These are phyloP conservation scores for Drosophila watanabei DNA, from an alignment of 1,140 invertebrate genomes.

Conservation along the genomic window DNA sequence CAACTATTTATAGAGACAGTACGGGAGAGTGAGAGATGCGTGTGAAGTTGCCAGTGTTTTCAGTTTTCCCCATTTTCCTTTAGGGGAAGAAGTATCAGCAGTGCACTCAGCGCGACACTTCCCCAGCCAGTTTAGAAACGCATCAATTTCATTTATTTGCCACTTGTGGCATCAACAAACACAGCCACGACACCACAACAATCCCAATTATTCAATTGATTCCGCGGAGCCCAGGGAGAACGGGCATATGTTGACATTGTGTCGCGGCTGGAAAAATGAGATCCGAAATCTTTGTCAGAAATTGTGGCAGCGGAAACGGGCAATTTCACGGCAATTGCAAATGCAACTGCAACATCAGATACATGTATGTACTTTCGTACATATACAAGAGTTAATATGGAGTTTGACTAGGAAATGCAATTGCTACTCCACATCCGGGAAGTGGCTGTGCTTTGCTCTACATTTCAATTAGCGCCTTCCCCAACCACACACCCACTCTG, in stretches of 20 bases:
- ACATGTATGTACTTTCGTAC: slow-evolving; percentile 8
- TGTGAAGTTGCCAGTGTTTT: slow-evolving; percentile 59
- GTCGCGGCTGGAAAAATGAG: slow-evolving; percentile 13
- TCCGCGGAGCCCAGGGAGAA: slow-evolving; percentile 39
- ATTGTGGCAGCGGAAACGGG: slow-evolving; percentile 57
- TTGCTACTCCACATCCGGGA: slow-evolving; percentile 57
- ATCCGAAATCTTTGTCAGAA: slow-evolving; percentile 47
- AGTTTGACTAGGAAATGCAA: slow-evolving; percentile 57
- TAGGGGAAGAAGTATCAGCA: slow-evolving; percentile 40
- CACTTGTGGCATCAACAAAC: slow-evolving; percentile 72
- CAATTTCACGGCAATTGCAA: slow-evolving; percentile 44
- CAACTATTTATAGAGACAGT: slow-evolving; percentile 47
- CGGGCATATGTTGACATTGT: slow-evolving; percentile 50
- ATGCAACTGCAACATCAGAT: slow-evolving; percentile 13
- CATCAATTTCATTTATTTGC: slow-evolving; percentile 84
- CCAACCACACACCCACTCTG: neutral
- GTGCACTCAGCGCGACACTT: slow-evolving; percentile 34
- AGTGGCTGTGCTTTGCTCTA: slow-evolving; percentile 54
- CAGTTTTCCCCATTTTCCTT: slow-evolving; percentile 44
- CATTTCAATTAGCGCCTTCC: slow-evolving; percentile 70
- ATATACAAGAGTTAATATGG: slow-evolving; percentile 5
- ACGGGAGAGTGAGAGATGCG: slow-evolving; percentile 32
- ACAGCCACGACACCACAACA: slow-evolving; percentile 52
- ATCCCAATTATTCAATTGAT: slow-evolving; percentile 82
- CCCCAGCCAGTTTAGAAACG: slow-evolving; percentile 53